Evolutionary conservation across 2,888 invertebrate genomes (phyloP).

Genomic region (Microchrysa polita): DNA sequence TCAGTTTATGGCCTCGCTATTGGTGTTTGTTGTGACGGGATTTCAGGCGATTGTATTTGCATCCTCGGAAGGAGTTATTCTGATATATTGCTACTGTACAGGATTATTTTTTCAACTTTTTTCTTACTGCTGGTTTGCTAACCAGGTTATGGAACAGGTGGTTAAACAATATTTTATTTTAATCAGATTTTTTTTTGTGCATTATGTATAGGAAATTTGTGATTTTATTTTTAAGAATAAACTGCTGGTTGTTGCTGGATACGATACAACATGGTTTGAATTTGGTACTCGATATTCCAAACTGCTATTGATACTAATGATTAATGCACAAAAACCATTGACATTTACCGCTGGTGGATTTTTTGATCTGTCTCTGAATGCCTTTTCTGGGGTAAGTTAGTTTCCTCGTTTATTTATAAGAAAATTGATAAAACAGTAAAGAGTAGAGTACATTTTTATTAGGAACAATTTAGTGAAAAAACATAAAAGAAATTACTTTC

Average conservation of each 20-base stretch:
- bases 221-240: slow-evolving; percentile 53
- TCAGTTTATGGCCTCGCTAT: slow-evolving; percentile 55
- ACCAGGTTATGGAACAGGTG: slow-evolving; percentile 57
- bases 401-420: too few relatives aligned
- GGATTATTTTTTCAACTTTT: slow-evolving; percentile 57
- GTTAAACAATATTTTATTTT: not conserved
- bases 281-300: slow-evolving; percentile 53
- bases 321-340: slow-evolving; percentile 54
- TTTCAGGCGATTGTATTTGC: slow-evolving; percentile 55
- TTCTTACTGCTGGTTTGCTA: slow-evolving; percentile 58
- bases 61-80: slow-evolving; percentile 50
- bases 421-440: too few relatives aligned
- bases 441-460: too few relatives aligned
- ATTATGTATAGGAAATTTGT: too few relatives aligned
- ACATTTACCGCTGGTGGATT: slow-evolving; percentile 57
- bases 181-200: too few relatives aligned
- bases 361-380: slow-evolving; percentile 54
- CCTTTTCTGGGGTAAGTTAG: slow-evolving; percentile 53
- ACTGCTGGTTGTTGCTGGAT: slow-evolving; percentile 54
- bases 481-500: too few relatives aligned
- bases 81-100: slow-evolving; percentile 55
- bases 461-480: too few relatives aligned
- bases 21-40: slow-evolving; percentile 56
- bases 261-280: slow-evolving; percentile 54
- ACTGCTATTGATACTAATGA: slow-evolving; percentile 54